Evolutionary conservation across 2,113 vertebrate genomes (phyloP), one percentile per base, ranked within the genome.

Genomic region (Perognathus longimembris): DNA sequence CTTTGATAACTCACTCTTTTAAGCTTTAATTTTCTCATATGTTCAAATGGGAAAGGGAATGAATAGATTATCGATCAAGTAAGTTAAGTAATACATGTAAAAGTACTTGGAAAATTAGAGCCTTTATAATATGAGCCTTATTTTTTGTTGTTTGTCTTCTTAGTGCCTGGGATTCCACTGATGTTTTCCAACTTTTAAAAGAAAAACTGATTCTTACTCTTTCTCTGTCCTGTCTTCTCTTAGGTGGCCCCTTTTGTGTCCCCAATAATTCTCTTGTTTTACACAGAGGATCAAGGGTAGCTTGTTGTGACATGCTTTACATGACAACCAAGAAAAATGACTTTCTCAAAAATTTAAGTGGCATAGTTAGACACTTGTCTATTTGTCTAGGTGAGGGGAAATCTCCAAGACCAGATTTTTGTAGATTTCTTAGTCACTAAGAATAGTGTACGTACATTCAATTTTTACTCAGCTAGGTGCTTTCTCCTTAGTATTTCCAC

Each of bases 1-100:
- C 42, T 76, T 77, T 36, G 71, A 21, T 26, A 75, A 4, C 21
- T 42, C 59, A 10, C 36, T 74, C 28, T 30, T 77, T 84, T 11
- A 26, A 80, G 9, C 7, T 76, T 91, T 74, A 34, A 4, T 67
- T 85, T 90, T 80, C 69, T 87, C 40, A 71, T 78, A 88, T 76
- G 18, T 63, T 92, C 89, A 63, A 88, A 45, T 38, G 17, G 32
- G 86, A 85, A 78, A 70, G 70, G 10, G 11, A 90, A 82, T 12
- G 38, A 54, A 1, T 64, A 4, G 24, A 34, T 79, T 34, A 28
- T 17, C 32, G 21, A 82, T 42, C 6, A 42, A 84, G 74, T 64
- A 24, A 22, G 40, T 90, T 59, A 63, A 69, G 36, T 59, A 7
- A 67, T 76, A 8, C 17, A 64, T 76, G 15, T 80, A 45, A 86